A percentile compares a stretch with the other conserved stretches of the same genome.
Evolutionary conservation across 2,888 invertebrate species (phyloP).

Genomic region (Eurytoma adleriae): DNA sequence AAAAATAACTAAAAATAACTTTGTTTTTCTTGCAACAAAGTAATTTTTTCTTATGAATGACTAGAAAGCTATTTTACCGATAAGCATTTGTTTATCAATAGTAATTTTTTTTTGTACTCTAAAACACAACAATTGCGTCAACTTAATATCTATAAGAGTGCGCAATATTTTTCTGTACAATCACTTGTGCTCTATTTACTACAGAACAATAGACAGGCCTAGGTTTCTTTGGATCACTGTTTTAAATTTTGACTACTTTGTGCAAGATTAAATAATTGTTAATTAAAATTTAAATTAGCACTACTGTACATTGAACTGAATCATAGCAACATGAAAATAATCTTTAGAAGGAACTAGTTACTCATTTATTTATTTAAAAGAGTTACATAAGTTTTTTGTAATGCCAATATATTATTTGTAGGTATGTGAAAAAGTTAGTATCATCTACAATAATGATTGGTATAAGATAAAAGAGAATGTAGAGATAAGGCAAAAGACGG

Average conservation of each 20-base stretch:
- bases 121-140: neutral
- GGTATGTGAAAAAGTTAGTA: slow-evolving; percentile 24
- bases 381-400: neutral
- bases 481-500: neutral
- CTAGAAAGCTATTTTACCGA: too few relatives aligned
- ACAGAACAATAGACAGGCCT: neutral
- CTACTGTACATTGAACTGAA: slow-evolving; percentile 12
- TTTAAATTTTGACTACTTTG: slow-evolving; percentile 5
- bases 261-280: slow-evolving; percentile 7
- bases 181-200: neutral
- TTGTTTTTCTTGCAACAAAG: too few relatives aligned
- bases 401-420: slow-evolving; percentile 17
- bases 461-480: slow-evolving; percentile 23
- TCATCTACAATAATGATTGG: slow-evolving; percentile 15
- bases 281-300: slow-evolving; percentile 12
- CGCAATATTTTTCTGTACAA: neutral
- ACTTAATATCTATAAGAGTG: too few relatives aligned
- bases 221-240: neutral
- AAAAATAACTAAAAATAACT: too few relatives aligned
- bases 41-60: too few relatives aligned
- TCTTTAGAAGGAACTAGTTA: slow-evolving; percentile 11
- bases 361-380: slow-evolving; percentile 1
- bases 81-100: too few relatives aligned
- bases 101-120: too few relatives aligned
- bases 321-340: neutral